A percentile compares a stretch with the other conserved stretches of the same genome.
Evolutionary conservation across 2,888 invertebrate species (phyloP).

Genomic region (Leptinotarsa juncta): DNA sequence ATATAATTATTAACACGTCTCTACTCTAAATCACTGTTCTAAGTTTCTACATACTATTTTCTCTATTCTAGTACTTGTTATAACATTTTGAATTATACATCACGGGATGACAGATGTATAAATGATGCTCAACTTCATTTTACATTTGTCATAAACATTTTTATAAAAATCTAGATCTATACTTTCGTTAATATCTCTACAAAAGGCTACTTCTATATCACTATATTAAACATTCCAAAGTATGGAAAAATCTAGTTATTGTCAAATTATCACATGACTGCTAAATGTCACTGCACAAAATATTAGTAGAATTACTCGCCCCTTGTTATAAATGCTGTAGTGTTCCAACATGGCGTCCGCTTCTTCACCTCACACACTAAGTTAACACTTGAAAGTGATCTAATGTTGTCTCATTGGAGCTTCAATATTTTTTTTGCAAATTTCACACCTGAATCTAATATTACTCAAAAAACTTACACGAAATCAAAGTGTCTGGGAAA

Average conservation of each 20-base stretch:
- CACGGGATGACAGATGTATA: slow-evolving; percentile 24
- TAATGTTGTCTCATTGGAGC: slow-evolving; percentile 39
- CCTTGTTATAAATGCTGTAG: slow-evolving; percentile 61
- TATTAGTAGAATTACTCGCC: slow-evolving; percentile 65
- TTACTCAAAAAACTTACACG: neutral
- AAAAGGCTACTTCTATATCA: slow-evolving; percentile 50
- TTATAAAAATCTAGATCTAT: slow-evolving; percentile 28
- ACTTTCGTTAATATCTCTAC: slow-evolving; percentile 43
- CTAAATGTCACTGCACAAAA: slow-evolving; percentile 58
- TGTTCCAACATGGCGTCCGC: slow-evolving; percentile 62
- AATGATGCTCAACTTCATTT: neutral
- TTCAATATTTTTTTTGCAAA: slow-evolving; percentile 35
- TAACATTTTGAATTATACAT: slow-evolving; percentile 39
- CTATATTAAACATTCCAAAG: slow-evolving; percentile 53
- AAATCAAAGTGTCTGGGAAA: too few species aligned
- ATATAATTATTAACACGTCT: slow-evolving; percentile 35
- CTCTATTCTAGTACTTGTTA: slow-evolving; percentile 44
- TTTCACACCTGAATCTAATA: slow-evolving; percentile 51
- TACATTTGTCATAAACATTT: slow-evolving; percentile 19
- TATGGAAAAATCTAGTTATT: slow-evolving; percentile 46
- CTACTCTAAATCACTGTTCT: slow-evolving; percentile 41
- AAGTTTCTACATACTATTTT: slow-evolving; percentile 47
- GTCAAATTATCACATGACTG: slow-evolving; percentile 60
- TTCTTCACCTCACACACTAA: slow-evolving; percentile 62
- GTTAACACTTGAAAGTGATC: slow-evolving; percentile 47